These are phyloP conservation scores for Anoplopoma fimbria DNA, from an alignment of 2,113 vertebrate species.

Conservation along the genomic window DNA sequence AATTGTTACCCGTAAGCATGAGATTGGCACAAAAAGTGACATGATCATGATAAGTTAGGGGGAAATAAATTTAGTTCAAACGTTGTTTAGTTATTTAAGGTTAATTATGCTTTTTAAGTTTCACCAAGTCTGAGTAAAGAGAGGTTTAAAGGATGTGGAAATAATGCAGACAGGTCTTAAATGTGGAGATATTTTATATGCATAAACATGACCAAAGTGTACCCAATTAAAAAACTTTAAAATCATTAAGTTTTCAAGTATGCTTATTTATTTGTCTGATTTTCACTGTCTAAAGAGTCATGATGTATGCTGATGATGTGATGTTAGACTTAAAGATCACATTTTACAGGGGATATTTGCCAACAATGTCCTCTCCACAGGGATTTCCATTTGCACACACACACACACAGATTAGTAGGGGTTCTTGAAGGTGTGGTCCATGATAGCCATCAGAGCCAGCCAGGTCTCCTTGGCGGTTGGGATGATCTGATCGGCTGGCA, in stretches of 20 bases:
- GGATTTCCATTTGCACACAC: no score
- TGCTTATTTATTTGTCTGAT: constrained; percentile 50
- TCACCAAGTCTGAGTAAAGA: not conserved
- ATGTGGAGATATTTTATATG: not conserved
- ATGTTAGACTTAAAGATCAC: not conserved
- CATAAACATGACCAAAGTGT: not conserved
- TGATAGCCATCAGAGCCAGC: constrained; percentile 89
- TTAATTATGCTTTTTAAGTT: no score
- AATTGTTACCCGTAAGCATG: not conserved
- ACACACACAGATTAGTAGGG: constrained; percentile 85
- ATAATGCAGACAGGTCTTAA: not conserved
- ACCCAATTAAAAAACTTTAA: no score
- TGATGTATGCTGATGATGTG: not conserved
- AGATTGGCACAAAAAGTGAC: not conserved
- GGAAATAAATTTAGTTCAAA: no score
- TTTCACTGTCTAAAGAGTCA: not conserved
- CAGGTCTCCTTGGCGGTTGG: constrained; percentile 93
- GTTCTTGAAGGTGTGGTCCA: constrained; percentile 85
- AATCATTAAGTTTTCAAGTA: constrained; percentile 1
- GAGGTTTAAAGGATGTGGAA: not conserved
- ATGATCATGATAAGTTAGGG: not conserved
- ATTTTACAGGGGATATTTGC: not conserved
- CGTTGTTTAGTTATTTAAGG: no score
- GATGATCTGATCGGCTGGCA: constrained; percentile 92
- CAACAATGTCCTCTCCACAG: not conserved